Base-by-base conservation (phyloP, 2,113 vertebrate genomes). In the Micromys minutus region DNA sequence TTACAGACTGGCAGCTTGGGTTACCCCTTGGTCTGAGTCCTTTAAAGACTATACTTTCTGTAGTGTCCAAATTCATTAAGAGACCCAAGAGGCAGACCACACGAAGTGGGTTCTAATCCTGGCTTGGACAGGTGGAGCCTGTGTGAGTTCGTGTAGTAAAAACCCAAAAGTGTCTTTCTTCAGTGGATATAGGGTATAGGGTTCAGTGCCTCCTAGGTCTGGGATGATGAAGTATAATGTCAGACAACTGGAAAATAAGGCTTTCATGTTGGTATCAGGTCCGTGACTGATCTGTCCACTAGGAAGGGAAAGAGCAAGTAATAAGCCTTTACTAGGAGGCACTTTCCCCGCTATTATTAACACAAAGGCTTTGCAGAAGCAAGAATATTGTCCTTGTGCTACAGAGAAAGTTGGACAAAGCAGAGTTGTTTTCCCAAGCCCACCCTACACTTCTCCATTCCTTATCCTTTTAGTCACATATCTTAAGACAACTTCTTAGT, bases 401-500 rank as follows among this genome's bases (percentile, higher is more conserved):
- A 72, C 39, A 77, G 36, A 67, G 31, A 19, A 61, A 89, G 69
- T 59, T 19, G 63, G 59, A 69, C 74, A 42, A 65, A 6, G 34
- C 81, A 83, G 59, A 80, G n/a, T 29, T 24, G 50, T 47, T 87
- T 85, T n/a, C 63, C 91, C 45, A 87, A 72, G 57, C 95, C 83
- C 63, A 74, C 59, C 76, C 5, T 42, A 24, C 63, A 52, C 59
- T 87, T 95, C 59, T 65, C 63, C 57, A 52, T 84, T 93, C 31
- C 61, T 90, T 69, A 26, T 76, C 74, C 88, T 96, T 87, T 90
- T 61, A 67, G 61, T 92, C 93, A 13, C n/a, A 7, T 42, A 52
- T 89, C 87, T 89, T 93, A 47, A 84, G 81, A 47, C 76, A 12
- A 24, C 89, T 93, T 80, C 47, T 89, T 89, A 85, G 88, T 88